Base-by-base conservation (phyloP, 2,113 vertebrate species). In the Geothlypis trichas region DNA sequence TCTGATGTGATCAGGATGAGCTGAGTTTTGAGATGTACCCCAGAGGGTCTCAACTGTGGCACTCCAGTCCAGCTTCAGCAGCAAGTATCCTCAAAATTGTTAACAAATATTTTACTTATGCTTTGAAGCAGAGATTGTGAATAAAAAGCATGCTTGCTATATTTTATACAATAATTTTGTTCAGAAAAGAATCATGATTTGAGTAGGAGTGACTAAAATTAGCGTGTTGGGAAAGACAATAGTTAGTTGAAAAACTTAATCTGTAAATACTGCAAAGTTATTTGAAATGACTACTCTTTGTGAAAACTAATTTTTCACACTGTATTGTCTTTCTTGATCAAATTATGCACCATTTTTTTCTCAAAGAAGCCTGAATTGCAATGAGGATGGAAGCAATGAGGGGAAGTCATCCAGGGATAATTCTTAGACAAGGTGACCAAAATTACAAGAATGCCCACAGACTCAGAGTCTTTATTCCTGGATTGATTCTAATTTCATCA, bases 401-500 rank as follows among this genome's bases (percentile, higher is more conserved):
- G 18, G 37, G 51, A 95, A 93, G 31, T 46, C 57, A 95, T 46
- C n/a, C 92, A 80, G 71, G 83, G 71, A 71, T 10, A 69, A 93
- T 80, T 91, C 66, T 65, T 35, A 93, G 52, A 49, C 26, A 86
- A 88, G 58, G 71, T 84, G 84, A 93, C 62, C 80, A 96, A 94
- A 96, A 94, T 89, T 58, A 95, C 35, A 90, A 85, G 35, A 30
- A 15, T 59, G 31, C 21, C 59, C 69, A 81, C 23, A 58, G 41
- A 92, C 27, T 72, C 27, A 1, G 8, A 74, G 44, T 58, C 84
- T 92, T 90, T 90, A 79, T 87, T 79, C 95, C 58, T 9, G 6
- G 49, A 88, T 49, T 89, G 55, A 89, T 95, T 94, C 85, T 86
- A 77, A 91, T 89, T 96, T 92, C 68, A 94, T 63, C 84, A 69